Conservation (phyloP, 2,888 invertebrate genomes). For the Bedellia somnulentella region DNA sequence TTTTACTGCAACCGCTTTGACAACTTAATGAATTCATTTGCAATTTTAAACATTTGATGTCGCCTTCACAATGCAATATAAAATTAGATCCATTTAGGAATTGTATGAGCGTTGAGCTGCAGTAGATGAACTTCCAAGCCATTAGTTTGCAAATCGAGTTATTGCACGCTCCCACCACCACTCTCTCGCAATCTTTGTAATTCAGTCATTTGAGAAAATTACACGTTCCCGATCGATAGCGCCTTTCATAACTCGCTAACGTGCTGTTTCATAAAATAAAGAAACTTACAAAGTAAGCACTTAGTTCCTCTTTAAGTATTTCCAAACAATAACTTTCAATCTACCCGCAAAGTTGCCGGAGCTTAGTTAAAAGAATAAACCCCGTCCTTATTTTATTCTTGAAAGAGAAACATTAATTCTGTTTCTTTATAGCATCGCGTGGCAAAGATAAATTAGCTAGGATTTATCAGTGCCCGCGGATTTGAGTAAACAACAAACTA, state of each 20-base stretch:
- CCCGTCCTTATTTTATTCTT: constrained; percentile 23
- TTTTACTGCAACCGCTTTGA: no score
- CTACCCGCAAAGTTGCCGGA: no score
- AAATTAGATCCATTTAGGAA: no score
- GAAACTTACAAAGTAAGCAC: no score
- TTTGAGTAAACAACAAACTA: constrained; percentile 2
- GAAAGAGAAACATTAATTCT: constrained; percentile 25
- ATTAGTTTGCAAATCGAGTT: constrained; percentile 51
- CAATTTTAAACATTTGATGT: background rate
- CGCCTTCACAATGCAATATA: background rate
- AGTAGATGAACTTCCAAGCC: constrained; percentile 53
- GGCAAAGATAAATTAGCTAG: constrained; percentile 31
- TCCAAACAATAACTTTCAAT: no score
- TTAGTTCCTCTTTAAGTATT: background rate
- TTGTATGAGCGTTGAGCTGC: no score
- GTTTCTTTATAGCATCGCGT: constrained; percentile 31
- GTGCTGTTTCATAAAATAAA: background rate
- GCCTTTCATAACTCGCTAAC: constrained; percentile 1
- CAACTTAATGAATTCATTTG: no score
- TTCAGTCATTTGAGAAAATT: constrained; percentile 49
- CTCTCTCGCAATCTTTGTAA: constrained; percentile 49
- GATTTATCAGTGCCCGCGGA: constrained; percentile 24
- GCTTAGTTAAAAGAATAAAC: background rate
- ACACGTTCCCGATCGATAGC: constrained; percentile 13
- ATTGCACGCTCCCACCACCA: constrained; percentile 49